Conservation (phyloP, 2,888 invertebrate species). For the Ichneumon xanthorius region DNA sequence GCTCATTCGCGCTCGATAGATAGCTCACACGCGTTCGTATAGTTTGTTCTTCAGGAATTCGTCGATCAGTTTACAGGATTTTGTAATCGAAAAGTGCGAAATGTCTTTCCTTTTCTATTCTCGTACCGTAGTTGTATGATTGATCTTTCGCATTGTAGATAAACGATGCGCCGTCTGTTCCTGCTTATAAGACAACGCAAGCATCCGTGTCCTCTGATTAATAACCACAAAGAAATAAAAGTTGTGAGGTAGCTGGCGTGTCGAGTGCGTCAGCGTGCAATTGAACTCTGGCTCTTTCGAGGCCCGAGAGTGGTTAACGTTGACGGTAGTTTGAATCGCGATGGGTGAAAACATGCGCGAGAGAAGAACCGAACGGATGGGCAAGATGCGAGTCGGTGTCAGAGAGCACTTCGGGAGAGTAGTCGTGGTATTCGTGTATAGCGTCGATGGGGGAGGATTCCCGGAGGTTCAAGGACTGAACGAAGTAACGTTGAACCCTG, state of each 20-base stretch:
- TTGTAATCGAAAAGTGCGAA: neutral
- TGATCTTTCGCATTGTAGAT: neutral
- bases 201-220: neutral
- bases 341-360: slow-evolving; percentile 16
- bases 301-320: slow-evolving; percentile 46
- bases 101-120: neutral
- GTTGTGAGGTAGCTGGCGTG: slow-evolving; percentile 6
- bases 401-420: slow-evolving; percentile 30
- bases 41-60: neutral
- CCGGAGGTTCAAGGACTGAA: slow-evolving; percentile 36
- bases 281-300: slow-evolving; percentile 30
- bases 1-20: neutral
- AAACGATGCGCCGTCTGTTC: neutral
- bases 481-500: slow-evolving; percentile 22
- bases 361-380: slow-evolving; percentile 8
- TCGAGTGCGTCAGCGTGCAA: slow-evolving; percentile 40
- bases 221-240: neutral
- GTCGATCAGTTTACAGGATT: neutral
- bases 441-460: slow-evolving; percentile 10
- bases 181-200: neutral
- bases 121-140: neutral
- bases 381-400: slow-evolving; percentile 18
- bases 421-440: neutral
- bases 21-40: neutral
- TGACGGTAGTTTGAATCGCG: slow-evolving; percentile 62